Conservation (phyloP, 2,113 vertebrate species). For the Trematocara macrostoma region DNA sequence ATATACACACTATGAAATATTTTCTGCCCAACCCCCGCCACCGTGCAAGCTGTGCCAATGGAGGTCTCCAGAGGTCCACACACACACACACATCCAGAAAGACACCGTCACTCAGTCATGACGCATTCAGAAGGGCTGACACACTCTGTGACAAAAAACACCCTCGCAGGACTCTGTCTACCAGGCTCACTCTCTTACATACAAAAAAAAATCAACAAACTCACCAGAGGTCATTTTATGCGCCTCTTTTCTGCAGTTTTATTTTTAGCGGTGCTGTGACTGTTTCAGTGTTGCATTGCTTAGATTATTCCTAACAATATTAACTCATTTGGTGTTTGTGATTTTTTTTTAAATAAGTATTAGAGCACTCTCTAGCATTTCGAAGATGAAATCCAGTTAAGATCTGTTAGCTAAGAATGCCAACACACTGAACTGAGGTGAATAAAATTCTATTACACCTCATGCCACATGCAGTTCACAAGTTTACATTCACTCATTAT, state of each 20-base stretch:
- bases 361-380: background rate
- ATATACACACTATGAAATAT: background rate
- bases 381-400: background rate
- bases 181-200: background rate
- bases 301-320: background rate
- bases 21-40: background rate
- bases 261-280: background rate
- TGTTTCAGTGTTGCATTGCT: background rate
- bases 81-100: background rate
- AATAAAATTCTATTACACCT: background rate
- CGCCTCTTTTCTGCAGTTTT: background rate
- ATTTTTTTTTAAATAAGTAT: background rate
- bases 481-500: background rate
- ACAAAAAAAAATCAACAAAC: background rate
- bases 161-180: background rate
- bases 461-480: background rate
- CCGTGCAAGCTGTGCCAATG: conserved; percentile 10
- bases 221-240: background rate
- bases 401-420: background rate
- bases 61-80: conserved; percentile 19
- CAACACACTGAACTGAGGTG: background rate
- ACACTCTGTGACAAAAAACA: conserved; percentile 10
- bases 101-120: conserved; percentile 21
- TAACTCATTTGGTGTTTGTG: background rate
- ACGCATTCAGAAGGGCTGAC: conserved; percentile 20